Percentiles rank a stretch among this genome's conserved stretches.
Conservation (phyloP, 2,113 vertebrate species). For the Lichenostomus cassidix region DNA sequence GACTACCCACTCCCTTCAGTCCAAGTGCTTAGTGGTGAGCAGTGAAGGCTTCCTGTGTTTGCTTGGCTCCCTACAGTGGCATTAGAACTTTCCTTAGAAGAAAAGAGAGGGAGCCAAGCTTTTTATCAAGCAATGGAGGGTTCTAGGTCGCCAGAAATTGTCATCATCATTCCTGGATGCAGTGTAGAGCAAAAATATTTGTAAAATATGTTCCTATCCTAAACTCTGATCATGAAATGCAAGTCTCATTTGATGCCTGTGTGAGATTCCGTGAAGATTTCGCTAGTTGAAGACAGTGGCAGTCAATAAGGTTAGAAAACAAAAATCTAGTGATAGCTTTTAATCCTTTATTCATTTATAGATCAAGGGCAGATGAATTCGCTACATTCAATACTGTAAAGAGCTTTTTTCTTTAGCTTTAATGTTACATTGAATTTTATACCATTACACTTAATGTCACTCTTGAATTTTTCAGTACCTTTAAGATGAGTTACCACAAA, state of each 20-base stretch:
- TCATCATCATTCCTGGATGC: neutral
- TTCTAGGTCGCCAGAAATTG: neutral
- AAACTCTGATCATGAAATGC: neutral
- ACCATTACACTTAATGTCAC: neutral
- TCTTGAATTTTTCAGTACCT: neutral
- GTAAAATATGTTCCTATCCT: neutral
- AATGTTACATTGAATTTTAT: neutral
- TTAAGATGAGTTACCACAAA: neutral
- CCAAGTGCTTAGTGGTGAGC: neutral
- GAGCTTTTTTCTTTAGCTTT: neutral
- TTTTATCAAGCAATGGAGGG: neutral
- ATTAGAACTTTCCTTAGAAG: neutral
- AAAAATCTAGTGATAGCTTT: neutral
- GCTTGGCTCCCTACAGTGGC: neutral
- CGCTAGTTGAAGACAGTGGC: neutral
- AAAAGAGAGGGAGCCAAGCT: neutral
- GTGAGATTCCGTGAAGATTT: neutral
- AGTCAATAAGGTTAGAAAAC: neutral
- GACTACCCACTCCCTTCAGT: neutral
- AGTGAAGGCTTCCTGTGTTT: neutral
- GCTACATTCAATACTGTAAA: neutral
- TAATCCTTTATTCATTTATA: neutral
- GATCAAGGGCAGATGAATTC: neutral
- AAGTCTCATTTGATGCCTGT: neutral
- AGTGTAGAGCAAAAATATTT: neutral